Base-by-base conservation (phyloP, 2,797 vertebrate species). In the Philypnodon macrostomus region DNA sequence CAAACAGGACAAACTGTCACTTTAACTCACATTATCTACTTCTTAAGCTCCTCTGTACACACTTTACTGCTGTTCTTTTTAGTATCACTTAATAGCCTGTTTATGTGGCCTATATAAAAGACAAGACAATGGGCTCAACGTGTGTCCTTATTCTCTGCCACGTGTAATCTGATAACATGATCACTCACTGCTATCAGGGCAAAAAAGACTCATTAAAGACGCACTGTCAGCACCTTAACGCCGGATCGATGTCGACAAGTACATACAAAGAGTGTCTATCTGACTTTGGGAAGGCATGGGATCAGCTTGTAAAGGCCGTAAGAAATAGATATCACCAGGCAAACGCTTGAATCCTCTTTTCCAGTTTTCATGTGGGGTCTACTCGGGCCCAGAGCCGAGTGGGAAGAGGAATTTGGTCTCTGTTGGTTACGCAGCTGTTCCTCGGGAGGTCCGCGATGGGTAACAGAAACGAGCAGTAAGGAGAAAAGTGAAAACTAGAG, bases 311-410 rank as follows among this genome's bases (percentile, higher is more conserved):
- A 50, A 73, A 60, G 61, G 53, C 57, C 78, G 71, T 55, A 61
- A 23, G 47, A 58, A 58, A 75, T 41, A 53, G 53, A 68, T 68
- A 80, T 64, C 69, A 53, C 60, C 84, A 85, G 83, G 80, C 79
- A 81, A 83, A 84, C 53, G 52, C 49, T 70, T 67, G 53, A 45
- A 33, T 38, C 60, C 72, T 74, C 86, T 88, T 88, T n/a, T 88
- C 79, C 78, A 85, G 87, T 81, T 77, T 85, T 82, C 77, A 82
- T 82, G 80, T 85, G 80, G 79, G 83, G 80, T 84, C 84, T 60
- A 63, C 58, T 84, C 32, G 73, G 77, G 76, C 71, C 37, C 61
- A 58, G 69, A 81, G 66, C 57, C 80, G 63, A 79, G 69, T 27
- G 13, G 56, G 64, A 68, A 77, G 65, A 81, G 56, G 73, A 87